Base-by-base conservation (phyloP, 2,888 invertebrate species). In the Seira sanloemensis region DNA sequence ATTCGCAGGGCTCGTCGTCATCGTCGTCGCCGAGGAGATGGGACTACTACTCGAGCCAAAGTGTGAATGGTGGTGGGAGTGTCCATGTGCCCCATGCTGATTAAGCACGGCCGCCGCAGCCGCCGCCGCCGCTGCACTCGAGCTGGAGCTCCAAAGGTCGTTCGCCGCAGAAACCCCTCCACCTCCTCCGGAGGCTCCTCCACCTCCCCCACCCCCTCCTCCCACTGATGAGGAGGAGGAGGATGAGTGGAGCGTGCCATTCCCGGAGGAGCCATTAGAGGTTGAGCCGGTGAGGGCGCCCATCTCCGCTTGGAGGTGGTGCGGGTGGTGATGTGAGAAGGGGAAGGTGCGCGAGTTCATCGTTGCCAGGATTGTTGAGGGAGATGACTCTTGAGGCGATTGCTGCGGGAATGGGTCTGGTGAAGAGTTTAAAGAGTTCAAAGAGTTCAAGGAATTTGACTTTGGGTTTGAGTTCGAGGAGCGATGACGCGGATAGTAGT, bases 341-440 rank as follows among this genome's bases (percentile, higher is more conserved):
- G 88, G 66, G 73, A 88, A 88, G n/a, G 87, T 85, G 26, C 88
- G 78, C n/a, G 88, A 87, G 79, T 88, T 88, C 88, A 88, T 88
- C 9, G 85, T 78, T 16, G 86, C 73, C n/a, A 83, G 46, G n/a
- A n/a, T n/a, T n/a, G n/a, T n/a, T 18, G 82, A 77, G n/a, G 82
- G 76, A 77, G 82, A 77, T 72, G 82, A 76, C 67, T 72, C n/a
- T n/a, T n/a, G n/a, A n/a, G n/a, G n/a, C n/a, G n/a, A n/a, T n/a
- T n/a, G n/a, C n/a, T n/a, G n/a, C n/a, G n/a, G n/a, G n/a, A n/a
- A n/a, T n/a, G n/a, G n/a, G n/a, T n/a, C n/a, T n/a, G n/a, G n/a
- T n/a, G n/a, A n/a, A n/a, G n/a, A n/a, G n/a, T n/a, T n/a, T n/a
- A n/a, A n/a, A n/a, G n/a, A n/a, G n/a, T n/a, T n/a, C n/a, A n/a